Evolutionary conservation across 1,140 invertebrate genomes (phyloP).

Genomic region (Mesaphorura yosii): DNA sequence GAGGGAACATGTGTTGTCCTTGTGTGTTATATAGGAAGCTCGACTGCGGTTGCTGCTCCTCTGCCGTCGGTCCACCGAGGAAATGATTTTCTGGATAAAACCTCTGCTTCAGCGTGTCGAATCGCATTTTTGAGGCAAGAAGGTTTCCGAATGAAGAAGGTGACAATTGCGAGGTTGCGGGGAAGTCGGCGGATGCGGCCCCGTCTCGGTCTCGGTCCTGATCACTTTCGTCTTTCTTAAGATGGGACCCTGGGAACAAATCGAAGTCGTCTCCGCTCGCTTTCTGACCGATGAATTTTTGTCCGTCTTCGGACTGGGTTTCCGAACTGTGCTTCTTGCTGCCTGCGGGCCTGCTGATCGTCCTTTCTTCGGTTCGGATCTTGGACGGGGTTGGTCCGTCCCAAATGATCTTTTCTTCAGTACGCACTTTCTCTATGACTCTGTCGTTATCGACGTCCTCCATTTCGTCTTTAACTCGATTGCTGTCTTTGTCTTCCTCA

Average conservation of each 20-base stretch:
- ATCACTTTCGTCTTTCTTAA: not conserved
- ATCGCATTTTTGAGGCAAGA: too few relatives aligned
- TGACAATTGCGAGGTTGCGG: not conserved
- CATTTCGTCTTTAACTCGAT: not conserved
- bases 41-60: not conserved
- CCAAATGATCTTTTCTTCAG: constrained; percentile 27
- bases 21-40: constrained; percentile 23
- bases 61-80: too few relatives aligned
- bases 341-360: constrained; percentile 13
- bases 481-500: not conserved
- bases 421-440: constrained; percentile 23
- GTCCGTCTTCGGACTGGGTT: not conserved
- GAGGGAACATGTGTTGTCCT: constrained; percentile 23
- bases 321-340: not conserved
- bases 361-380: constrained; percentile 23
- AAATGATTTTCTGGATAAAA: too few relatives aligned
- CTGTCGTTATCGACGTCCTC: constrained; percentile 5
- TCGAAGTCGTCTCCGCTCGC: not conserved
- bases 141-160: not conserved
- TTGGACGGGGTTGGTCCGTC: constrained; percentile 19
- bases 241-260: not conserved
- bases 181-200: not conserved
- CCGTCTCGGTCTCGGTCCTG: not conserved
- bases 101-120: too few relatives aligned
- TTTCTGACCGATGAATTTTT: not conserved